Conservation (phyloP, 30 jellyfish, hydroid and myxozoan genomes). For the Chrysaora quinquecirrha region DNA sequence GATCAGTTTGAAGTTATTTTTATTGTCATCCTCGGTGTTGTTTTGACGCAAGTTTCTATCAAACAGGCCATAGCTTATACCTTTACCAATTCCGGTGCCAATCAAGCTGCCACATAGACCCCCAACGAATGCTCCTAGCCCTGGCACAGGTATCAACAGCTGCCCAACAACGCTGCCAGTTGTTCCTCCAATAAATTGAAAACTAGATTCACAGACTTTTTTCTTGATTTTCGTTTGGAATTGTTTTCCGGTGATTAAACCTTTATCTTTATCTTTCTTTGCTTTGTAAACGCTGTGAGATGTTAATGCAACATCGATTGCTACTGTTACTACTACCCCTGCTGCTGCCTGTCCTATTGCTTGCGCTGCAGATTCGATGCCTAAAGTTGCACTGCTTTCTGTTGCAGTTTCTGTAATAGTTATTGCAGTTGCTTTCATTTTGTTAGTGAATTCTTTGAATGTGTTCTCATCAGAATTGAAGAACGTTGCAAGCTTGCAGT, state of each 20-base stretch:
- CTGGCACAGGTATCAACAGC: constrained; percentile 93
- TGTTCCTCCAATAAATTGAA: constrained; percentile 98
- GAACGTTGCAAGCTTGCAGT: constrained; percentile 49
- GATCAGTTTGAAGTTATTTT: constrained; percentile 1
- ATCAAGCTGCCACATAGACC: constrained; percentile 97
- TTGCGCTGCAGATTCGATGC: constrained; percentile 98
- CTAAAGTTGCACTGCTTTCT: constrained; percentile 95
- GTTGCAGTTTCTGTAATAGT: constrained; percentile 95
- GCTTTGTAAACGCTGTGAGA: constrained; percentile 91
- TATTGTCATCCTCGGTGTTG: neutral
- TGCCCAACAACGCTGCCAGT: constrained; percentile 99
- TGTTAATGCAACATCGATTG: constrained; percentile 92
- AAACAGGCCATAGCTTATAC: constrained; percentile 91
- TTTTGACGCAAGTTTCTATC: constrained; percentile 17
- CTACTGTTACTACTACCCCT: constrained; percentile 86
- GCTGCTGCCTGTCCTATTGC: constrained; percentile 93
- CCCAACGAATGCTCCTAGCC: constrained; percentile 96
- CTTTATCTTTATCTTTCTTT: constrained; percentile 82
- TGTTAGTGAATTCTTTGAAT: constrained; percentile 51
- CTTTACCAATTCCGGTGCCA: constrained; percentile 97
- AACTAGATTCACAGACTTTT: constrained; percentile 96
- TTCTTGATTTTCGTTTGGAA: constrained; percentile 78
- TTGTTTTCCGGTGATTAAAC: constrained; percentile 78
- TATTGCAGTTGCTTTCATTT: constrained; percentile 80
- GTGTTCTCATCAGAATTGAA: constrained; percentile 22